Base-by-base conservation (phyloP, 2,113 vertebrate genomes). In the Taxidea taxus region DNA sequence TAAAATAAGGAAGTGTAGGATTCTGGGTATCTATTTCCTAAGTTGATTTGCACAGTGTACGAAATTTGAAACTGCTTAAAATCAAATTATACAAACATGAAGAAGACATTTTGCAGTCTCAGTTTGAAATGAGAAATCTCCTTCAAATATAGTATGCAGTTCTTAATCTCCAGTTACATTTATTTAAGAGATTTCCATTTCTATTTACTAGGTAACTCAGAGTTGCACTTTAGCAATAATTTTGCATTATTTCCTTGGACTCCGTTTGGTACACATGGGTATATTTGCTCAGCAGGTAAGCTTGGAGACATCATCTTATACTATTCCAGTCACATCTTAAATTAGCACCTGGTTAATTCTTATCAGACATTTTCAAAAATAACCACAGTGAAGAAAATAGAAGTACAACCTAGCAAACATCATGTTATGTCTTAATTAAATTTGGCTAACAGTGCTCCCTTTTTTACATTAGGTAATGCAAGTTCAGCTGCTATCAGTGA, bases 11-110 rank as follows among this genome's bases (percentile, higher is more conserved):
- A 49, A 72, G 1, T n/a, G 44, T 51, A 92, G 34, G 37, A 94
- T 96, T 90, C 37, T 83, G 44, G 29, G 2, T 72, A 77, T 82
- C 6, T 9, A 78, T 72, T 86, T 86, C 31, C 7, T 72, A 92
- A 31, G 1, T 25, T 95, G 70, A 94, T 89, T 93, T 77, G 54
- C 13, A 89, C 10, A 86, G 3, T 77, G 29, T 58, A 58, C 64
- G 84, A 83, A 74, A 90, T 44, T 91, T 83, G 42, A 84, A 90
- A 80, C 13, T 66, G 27, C 27, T 92, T 86, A 78, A 90, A 90
- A 68, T 84, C 21, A 80, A 87, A 60, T 23, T 87, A 84, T 1
- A 42, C 51, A 37, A 5, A 23, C 8, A 78, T 47, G 39, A 94
- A 87, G 74, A 29, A 87, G 58, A 74, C 31, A 62, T 87, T 94